Base-by-base conservation (phyloP, 2,113 vertebrate genomes). In the Brachyhypopomus occidentalis region DNA sequence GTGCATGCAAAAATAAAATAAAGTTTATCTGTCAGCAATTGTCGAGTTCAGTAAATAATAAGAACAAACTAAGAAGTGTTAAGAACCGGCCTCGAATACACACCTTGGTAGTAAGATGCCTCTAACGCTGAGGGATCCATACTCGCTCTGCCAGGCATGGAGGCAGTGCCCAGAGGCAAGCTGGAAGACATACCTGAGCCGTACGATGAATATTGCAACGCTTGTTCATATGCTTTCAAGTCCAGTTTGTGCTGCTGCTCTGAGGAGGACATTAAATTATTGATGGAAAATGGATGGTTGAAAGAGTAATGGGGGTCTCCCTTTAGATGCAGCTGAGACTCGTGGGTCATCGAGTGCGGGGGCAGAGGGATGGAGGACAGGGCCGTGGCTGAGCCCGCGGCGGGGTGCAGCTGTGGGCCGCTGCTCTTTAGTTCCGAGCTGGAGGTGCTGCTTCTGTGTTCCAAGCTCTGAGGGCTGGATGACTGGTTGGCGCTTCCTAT, bases 241-340 rank as follows among this genome's bases (percentile, higher is more conserved):
- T 99, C 98, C 95, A 99, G 92, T 95, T 98, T 99, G 94, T 99
- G 97, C 90, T 98, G 96, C 91, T 99, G 96, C 89, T 98, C 97
- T 0, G 97, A 96, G 48, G 97, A 97, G 30, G 97, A 98, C 97
- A 99, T 99, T 87, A 99, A 93, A 91, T 98, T 99, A 93, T 98
- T 98, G 92, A 99, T 99, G 90, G 98, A 99, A 91, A 99, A 99
- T 0, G 98, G 98, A 83, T 99, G 98, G 90, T 99, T 97, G 92
- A 99, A 99, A 76, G 98, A 94, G 88, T 98, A 99, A 88, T 98
- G 97, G 17, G 97, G 95, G 79, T 99, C 97, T 36, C 95, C 97
- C 88, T 99, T 99, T 45, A 99, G 92, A 86, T 98, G 96, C 84
- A 98, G 93, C 89, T 95, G 96, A 77, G 96, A 90, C 89, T 98